Evolutionary conservation across 2,113 vertebrate species (phyloP), one percentile per base, ranked within the genome.

Genomic region (Etheostoma cragini): DNA sequence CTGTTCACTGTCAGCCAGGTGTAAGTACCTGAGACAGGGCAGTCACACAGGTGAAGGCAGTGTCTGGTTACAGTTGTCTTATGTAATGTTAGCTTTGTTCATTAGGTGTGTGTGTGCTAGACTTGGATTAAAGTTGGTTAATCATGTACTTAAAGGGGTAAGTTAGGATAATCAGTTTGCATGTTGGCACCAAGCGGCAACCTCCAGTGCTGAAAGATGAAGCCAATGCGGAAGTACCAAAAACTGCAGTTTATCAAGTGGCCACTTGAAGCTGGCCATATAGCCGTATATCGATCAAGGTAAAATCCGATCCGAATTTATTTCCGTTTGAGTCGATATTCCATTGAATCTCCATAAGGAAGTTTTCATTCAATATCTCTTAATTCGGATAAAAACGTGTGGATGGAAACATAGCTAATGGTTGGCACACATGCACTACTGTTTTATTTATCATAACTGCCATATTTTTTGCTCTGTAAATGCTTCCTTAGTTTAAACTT

Each of bases 31-130:
- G 77, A 78, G 78, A 70, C 82, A 21, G 57, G 16, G 22, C 22
- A 11, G 60, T 69, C 60, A 46, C 50, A 19, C 72, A n/a, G 76
- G 26, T 47, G 45, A 81, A 74, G 76, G 45, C 5, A 8, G 77
- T 46, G 52, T 91, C 86, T 2, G 68, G 79, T 93, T 88, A 77
- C 87, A 53, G 64, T 74, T 19, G 17, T 49, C 78, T 85, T 81
- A 66, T 78, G 71, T 87, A 82, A 91, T 56, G 70, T 75, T 50
- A 80, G 58, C 62, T 50, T 62, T 14, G 49, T 68, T 83, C 38
- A 22, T 67, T 21, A 52, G 74, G 42, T 24, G 73, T 72, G 71
- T 30, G n/a, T 35, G 64, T 35, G 22, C 24, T 45, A 16, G 35
- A 79, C 52, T 56, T 62, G 57, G 71, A 78, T 69, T 72, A 5